Evolutionary conservation across 1,140 invertebrate genomes (phyloP).

Genomic region (Platyscapa corneri): DNA sequence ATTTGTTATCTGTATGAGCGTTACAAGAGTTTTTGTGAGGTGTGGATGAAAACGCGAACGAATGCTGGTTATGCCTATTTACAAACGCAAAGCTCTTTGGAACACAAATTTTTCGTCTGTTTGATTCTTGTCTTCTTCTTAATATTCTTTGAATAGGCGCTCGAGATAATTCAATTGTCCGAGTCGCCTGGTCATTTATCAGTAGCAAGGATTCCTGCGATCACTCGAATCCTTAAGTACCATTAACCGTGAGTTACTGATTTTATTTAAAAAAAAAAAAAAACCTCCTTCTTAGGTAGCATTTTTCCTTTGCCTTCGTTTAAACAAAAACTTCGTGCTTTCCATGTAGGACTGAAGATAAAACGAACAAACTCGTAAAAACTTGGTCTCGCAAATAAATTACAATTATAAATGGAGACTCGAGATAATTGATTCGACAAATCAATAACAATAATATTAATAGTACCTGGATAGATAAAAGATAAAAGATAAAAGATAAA

Average conservation of each 20-base stretch:
- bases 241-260: constrained; percentile 31
- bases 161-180: neutral
- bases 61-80: constrained; percentile 66
- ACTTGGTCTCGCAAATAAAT: neutral
- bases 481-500: too few relatives aligned
- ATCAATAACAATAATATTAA: constrained; percentile 32
- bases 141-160: constrained; percentile 21
- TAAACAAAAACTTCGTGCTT: neutral
- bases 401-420: neutral
- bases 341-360: neutral
- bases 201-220: constrained; percentile 15
- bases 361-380: neutral
- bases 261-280: neutral
- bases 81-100: constrained; percentile 61
- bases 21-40: constrained; percentile 34
- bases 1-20: constrained; percentile 25
- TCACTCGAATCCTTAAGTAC: constrained; percentile 16
- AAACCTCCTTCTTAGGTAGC: neutral
- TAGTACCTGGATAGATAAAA: constrained; percentile 37
- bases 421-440: neutral
- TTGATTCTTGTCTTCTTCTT: constrained; percentile 5
- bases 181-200: neutral
- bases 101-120: constrained; percentile 38
- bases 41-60: constrained; percentile 49
- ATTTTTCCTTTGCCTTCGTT: neutral